A percentile compares a stretch with the other conserved stretches of the same genome.
These are phyloP conservation scores for Heliconius erato DNA, from an alignment of 2,888 invertebrate species.

Conservation along the genomic window DNA sequence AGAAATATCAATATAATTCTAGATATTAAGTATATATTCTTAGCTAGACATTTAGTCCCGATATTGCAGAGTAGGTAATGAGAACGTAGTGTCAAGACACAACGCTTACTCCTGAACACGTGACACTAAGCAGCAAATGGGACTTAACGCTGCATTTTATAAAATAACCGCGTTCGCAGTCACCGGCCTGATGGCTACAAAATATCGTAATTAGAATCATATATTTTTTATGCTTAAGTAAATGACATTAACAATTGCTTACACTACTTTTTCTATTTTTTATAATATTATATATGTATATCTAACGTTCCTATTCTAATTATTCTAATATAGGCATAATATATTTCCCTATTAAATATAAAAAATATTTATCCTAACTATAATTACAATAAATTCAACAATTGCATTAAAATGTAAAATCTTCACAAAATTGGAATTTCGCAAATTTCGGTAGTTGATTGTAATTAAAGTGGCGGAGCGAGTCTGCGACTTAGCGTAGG, in stretches of 20 bases:
- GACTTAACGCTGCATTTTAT: too few species aligned
- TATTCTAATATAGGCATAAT: not conserved
- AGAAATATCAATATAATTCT: too few species aligned
- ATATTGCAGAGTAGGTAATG: too few species aligned
- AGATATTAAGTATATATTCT: too few species aligned
- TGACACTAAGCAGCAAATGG: too few species aligned
- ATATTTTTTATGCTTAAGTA: not conserved
- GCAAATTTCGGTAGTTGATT: slow-evolving; percentile 31
- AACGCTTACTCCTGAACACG: too few species aligned
- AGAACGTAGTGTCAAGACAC: too few species aligned
- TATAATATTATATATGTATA: too few species aligned
- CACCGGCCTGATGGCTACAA: not conserved
- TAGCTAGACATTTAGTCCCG: too few species aligned
- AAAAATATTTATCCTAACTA: not conserved
- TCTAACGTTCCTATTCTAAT: not conserved
- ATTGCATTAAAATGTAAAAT: not conserved
- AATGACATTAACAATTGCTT: too few species aligned
- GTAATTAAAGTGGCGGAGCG: slow-evolving; percentile 40
- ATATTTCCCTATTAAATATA: not conserved
- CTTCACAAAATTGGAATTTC: slow-evolving; percentile 18
- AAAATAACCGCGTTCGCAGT: too few species aligned
- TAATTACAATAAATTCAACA: not conserved
- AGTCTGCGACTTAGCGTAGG: slow-evolving; percentile 28
- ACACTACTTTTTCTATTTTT: too few species aligned
- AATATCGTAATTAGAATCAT: not conserved